These are phyloP conservation scores for Muscicapa adusta DNA, from an alignment of 2,113 vertebrate species.

Conservation along the genomic window DNA sequence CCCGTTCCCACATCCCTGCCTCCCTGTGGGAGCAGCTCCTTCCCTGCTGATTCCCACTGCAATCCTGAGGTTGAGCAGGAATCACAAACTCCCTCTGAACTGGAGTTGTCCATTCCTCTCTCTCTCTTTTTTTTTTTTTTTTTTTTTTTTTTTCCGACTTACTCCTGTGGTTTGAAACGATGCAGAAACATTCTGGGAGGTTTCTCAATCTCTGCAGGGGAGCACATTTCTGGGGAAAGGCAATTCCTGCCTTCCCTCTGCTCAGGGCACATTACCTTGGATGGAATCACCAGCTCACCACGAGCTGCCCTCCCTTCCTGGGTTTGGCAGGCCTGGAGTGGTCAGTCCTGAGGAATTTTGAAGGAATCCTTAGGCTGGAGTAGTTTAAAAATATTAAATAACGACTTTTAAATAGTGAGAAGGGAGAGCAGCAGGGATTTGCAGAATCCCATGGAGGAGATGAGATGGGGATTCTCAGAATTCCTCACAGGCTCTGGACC, in stretches of 20 bases:
- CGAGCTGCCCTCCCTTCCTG: not conserved
- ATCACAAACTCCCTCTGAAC: conserved; percentile 25
- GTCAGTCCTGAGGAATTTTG: not conserved
- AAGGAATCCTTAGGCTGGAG: not conserved
- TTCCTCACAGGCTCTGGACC: not conserved
- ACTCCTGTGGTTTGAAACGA: conserved; percentile 3
- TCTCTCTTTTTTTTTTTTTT: too few species aligned
- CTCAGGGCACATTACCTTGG: not conserved
- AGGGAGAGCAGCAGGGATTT: not conserved
- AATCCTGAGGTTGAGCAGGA: conserved; percentile 9
- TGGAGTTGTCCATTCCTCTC: not conserved
- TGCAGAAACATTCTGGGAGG: not conserved
- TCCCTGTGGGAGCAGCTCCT: too few species aligned
- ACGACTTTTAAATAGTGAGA: not conserved
- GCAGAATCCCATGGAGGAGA: not conserved
- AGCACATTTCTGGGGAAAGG: not conserved
- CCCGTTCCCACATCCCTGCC: too few species aligned
- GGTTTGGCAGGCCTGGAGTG: not conserved
- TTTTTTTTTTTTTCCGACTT: too few species aligned
- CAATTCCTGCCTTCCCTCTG: not conserved
- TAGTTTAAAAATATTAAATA: not conserved
- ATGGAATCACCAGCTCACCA: not conserved
- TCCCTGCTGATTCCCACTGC: not conserved
- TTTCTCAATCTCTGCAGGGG: conserved; percentile 23
- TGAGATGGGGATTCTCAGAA: not conserved